Percentiles rank a stretch among this genome's conserved stretches.
Evolutionary conservation across 2,888 invertebrate species (phyloP).

Genomic region (Portevinia maculata): DNA sequence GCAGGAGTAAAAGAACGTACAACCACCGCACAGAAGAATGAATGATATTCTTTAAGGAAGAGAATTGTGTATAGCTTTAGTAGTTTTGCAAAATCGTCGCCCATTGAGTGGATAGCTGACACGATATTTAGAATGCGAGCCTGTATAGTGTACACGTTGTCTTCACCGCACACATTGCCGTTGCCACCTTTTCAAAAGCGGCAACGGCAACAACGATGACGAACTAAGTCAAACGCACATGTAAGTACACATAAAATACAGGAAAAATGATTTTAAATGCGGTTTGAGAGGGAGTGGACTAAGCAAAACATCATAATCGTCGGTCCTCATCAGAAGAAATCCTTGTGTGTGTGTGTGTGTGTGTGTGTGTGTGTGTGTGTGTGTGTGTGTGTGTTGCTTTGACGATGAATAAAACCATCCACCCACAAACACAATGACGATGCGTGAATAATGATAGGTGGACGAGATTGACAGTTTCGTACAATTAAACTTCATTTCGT

Average conservation of each 20-base stretch:
- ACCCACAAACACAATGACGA: conserved; percentile 7
- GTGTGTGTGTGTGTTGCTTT: too few species aligned
- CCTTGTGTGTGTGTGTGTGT: conserved; percentile 14
- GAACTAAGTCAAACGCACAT: conserved; percentile 39
- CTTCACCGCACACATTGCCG: not conserved
- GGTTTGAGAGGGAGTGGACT: not conserved
- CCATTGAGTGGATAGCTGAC: conserved; percentile 22
- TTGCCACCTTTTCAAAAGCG: not conserved
- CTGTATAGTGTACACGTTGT: not conserved
- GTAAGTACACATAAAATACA: conserved; percentile 27
- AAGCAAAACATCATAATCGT: conserved; percentile 23
- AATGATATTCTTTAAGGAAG: conserved; percentile 27
- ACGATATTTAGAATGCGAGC: conserved; percentile 3
- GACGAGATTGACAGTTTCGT: too few species aligned
- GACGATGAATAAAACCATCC: conserved; percentile 6
- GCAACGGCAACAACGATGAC: not conserved
- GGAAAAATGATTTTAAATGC: not conserved
- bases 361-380: too few species aligned
- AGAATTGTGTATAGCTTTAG: conserved; percentile 23
- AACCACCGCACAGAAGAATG: conserved; percentile 10
- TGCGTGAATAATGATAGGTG: conserved; percentile 37
- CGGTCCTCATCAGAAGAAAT: conserved; percentile 12
- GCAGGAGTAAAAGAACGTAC: conserved; percentile 18
- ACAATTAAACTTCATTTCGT: too few species aligned
- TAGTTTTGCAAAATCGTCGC: conserved; percentile 8